These are phyloP conservation scores for Elysia chlorotica DNA, from an alignment of 1,140 invertebrate species.

Conservation along the genomic window DNA sequence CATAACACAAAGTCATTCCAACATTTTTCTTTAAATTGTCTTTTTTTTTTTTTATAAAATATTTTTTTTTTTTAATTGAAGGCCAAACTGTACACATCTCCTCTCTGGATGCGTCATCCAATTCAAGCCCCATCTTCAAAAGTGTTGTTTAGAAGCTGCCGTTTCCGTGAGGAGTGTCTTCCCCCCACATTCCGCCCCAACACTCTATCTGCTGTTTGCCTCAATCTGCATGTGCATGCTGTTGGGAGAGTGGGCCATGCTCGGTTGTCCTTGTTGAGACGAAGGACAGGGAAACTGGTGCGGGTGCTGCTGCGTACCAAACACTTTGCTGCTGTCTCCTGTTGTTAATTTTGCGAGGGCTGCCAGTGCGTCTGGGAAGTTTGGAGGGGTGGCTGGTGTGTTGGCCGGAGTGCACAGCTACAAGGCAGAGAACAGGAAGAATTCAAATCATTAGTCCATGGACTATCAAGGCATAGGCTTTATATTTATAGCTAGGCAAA, in stretches of 20 bases:
- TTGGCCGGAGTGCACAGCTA: constrained; percentile 58
- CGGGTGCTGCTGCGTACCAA: constrained; percentile 46
- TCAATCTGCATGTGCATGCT: constrained; percentile 44
- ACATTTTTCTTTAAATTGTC: too few species aligned
- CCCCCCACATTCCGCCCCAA: too few species aligned
- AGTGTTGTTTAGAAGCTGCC: neutral
- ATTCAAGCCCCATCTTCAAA: too few species aligned
- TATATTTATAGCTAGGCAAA: too few species aligned
- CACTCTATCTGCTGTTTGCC: constrained; percentile 11
- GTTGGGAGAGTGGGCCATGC: constrained; percentile 52
- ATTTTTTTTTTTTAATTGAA: too few species aligned
- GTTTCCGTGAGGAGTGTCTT: neutral
- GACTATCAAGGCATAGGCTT: too few species aligned
- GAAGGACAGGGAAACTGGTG: constrained; percentile 46
- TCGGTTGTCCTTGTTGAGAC: constrained; percentile 45
- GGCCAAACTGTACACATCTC: too few species aligned
- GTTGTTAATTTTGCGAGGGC: constrained; percentile 57
- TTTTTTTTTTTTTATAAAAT: too few species aligned
- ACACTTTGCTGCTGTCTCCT: constrained; percentile 42
- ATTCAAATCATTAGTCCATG: too few species aligned
- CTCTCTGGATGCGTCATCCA: too few species aligned
- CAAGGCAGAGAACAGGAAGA: constrained; percentile 9
- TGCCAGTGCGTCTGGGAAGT: constrained; percentile 55
- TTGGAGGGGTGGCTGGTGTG: constrained; percentile 57
- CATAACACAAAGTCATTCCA: too few species aligned